phyloP scores from a whole-genome alignment of 2,113 vertebrate species.

The Rafetus swinhoei region DNA sequence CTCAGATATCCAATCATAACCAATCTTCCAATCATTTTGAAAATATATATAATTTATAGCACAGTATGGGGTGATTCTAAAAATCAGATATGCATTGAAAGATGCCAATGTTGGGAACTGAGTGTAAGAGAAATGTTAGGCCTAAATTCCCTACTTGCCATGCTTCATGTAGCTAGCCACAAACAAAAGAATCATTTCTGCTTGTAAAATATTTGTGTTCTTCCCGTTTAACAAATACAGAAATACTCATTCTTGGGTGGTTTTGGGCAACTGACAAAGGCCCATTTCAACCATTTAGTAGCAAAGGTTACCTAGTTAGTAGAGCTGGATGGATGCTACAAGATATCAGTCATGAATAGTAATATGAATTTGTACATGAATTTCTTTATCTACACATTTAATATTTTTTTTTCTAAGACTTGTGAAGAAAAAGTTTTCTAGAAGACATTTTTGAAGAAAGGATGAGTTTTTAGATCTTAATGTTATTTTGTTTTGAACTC shows the following conservation, averaged over 20 bases:
- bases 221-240: neutral
- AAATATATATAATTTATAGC: neutral
- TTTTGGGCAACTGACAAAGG: neutral
- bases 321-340: neutral
- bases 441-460: too few relatives aligned
- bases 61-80: neutral
- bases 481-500: neutral
- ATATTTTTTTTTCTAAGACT: neutral
- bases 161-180: neutral
- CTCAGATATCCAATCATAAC: neutral
- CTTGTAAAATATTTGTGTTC: neutral
- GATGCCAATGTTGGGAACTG: neutral
- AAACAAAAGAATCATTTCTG: neutral
- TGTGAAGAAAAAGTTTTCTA: neutral
- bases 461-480: neutral
- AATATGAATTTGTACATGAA: neutral
- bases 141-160: neutral
- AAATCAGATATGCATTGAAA: neutral
- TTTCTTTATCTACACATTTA: neutral
- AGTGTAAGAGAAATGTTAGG: neutral
- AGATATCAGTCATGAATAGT: accelerated
- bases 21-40: neutral
- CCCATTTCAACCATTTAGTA: neutral
- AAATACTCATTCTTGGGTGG: neutral
- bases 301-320: neutral